Conservation (phyloP, 2,797 vertebrate species). For the Acropternis orthonyx region DNA sequence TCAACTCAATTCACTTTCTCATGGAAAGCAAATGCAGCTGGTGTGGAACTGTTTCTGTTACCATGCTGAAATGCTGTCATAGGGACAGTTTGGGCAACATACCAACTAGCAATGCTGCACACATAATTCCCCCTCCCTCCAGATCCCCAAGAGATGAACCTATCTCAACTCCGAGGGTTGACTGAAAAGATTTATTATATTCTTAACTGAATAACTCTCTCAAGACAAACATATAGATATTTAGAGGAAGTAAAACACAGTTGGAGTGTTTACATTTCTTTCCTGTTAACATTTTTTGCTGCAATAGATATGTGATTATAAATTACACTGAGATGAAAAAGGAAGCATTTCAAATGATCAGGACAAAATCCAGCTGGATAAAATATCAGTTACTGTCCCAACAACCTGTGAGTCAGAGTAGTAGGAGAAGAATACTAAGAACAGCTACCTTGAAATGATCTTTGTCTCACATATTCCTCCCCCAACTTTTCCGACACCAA, state of each 20-base stretch:
- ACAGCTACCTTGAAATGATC: background rate
- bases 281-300: slow-evolving; percentile 52
- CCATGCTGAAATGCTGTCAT: slow-evolving; percentile 59
- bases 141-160: slow-evolving; percentile 9
- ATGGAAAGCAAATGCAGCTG: slow-evolving; percentile 51
- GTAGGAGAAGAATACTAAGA: background rate
- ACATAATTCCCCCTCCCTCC: background rate
- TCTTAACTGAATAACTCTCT: slow-evolving; percentile 11
- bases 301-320: slow-evolving; percentile 7
- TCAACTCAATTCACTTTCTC: slow-evolving; percentile 55
- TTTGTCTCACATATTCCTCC: background rate
- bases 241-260: slow-evolving; percentile 43
- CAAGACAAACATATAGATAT: slow-evolving; percentile 40
- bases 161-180: background rate
- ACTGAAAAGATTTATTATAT: slow-evolving; percentile 34
- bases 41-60: background rate
- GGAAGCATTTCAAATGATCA: slow-evolving; percentile 28
- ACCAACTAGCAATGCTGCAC: slow-evolving; percentile 22
- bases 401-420: background rate
- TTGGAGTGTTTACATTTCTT: slow-evolving; percentile 34
- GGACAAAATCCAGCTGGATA: slow-evolving; percentile 10
- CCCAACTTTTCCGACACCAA: background rate
- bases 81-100: slow-evolving; percentile 44
- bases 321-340: slow-evolving; percentile 17
- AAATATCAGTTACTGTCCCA: background rate